Evolutionary conservation across 2,113 vertebrate genomes (phyloP), one percentile per base, ranked within the genome.

Genomic region (Oostethus manadensis): DNA sequence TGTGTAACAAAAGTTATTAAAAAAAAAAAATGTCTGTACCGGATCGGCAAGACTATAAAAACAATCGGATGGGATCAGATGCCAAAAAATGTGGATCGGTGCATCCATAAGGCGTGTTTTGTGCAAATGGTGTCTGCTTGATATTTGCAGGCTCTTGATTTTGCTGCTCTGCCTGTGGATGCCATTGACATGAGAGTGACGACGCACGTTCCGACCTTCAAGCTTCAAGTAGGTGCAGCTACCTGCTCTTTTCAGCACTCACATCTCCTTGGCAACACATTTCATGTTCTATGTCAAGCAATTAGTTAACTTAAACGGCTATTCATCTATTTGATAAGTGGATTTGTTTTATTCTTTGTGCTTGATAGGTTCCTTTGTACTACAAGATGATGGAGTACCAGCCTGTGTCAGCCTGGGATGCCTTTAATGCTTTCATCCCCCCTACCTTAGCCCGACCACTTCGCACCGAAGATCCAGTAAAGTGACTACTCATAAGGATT

Each of bases 291-390:
- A 14, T 29, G 6, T 51, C 15, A 53, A 33, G 38, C 14, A 42
- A 42, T 14, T 42, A 14, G 13, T 42, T 4, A 22, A 16, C 26
- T 53, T 53, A 17, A 53, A 18, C 38, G 18, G 35, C 16, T 42
- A 21, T 16, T 49, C 8, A 67, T 56, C 22, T 42, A 29, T 45
- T 47, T 40, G 1, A n/a, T 45, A 10, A 18, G 64, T 4, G 13
- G 43, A 21, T 66, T 18, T 38, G 3, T 42, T 57, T 8, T n/a
- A 51, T 16, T 47, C 23, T 13, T 44, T 59, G 60, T 54, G 13
- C 22, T 42, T 5, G 17, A 73, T 63, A 98, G 96, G 93, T 95
- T 79, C 93, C 93, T 62, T 93, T 92, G 59, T 84, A 86, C 58
- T 93, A 87, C 68, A 89, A 64, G 60, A 70, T 92, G 20, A 94